Evolutionary conservation across 2,797 vertebrate species (phyloP), one percentile per base, ranked within the genome.

Genomic region (Fratercula arctica): DNA sequence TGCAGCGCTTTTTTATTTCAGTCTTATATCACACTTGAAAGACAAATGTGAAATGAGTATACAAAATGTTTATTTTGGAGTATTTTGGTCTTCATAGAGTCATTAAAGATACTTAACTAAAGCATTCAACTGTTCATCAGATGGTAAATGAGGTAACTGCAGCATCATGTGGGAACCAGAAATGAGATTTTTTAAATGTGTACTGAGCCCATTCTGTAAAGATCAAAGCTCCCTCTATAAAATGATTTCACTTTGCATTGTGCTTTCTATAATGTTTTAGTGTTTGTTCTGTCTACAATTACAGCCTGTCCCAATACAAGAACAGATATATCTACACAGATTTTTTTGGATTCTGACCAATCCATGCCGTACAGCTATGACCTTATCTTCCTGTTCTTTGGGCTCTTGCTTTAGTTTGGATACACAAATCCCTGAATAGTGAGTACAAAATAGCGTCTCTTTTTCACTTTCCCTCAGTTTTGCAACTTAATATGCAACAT

Each of bases 331-430:
- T 96, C 95, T 90, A 95, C 96, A 95, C 23, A 84, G 48, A 28
- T 59, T 90, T 81, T 86, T 88, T 92, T 75, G 21, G 72, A 74
- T 81, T 64, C 57, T 37, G 14, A 81, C 61, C 66, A 80, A 16
- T 87, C 20, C 60, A 35, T 76, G 43, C 56, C 82, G 70, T 86
- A 66, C 67, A 80, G 45, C n/a, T 29, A 28, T 94, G 94, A 96
- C 75, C 46, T 97, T 95, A 93, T 74, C 50, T 75, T 85, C 43
- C 85, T 92, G 80, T 56, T 96, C 56, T n/a, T 35, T 90, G 76
- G 61, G 48, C 53, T 96, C 66, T 72, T 77, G 21, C 56, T 96
- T 88, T 90, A 81, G 57, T 41, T 69, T 87, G 54, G 51, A 45
- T 87, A 78, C n/a, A 83, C 59, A 70, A 93, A 75, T 69, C 53